These are phyloP conservation scores for Chrysopilus asiliformis DNA, from an alignment of 2,888 invertebrate species.

Conservation along the genomic window DNA sequence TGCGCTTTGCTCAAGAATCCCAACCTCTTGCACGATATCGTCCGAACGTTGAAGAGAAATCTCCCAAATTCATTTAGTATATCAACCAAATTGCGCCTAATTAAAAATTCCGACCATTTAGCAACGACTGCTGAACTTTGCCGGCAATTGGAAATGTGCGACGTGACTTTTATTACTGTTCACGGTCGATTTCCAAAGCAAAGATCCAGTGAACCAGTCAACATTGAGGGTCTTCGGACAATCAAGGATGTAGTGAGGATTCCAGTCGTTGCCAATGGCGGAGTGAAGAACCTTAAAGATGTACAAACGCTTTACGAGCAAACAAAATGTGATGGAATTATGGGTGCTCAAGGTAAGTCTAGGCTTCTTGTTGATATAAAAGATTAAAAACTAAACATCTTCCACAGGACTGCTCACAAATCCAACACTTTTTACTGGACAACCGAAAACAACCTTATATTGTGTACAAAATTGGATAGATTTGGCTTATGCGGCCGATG, in stretches of 20 bases:
- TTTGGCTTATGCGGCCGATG: slow-evolving; percentile 46
- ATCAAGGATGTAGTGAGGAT: slow-evolving; percentile 58
- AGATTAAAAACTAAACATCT: too few relatives aligned
- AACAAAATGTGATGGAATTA: slow-evolving; percentile 70
- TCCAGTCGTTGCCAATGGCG: slow-evolving; percentile 90
- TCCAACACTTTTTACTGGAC: slow-evolving; percentile 76
- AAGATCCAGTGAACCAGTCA: slow-evolving; percentile 57
- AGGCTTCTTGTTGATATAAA: too few relatives aligned
- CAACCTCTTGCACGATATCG: slow-evolving; percentile 67
- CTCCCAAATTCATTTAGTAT: slow-evolving; percentile 65
- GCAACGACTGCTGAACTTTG: slow-evolving; percentile 67
- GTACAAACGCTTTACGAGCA: slow-evolving; percentile 49
- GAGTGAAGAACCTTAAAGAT: slow-evolving; percentile 59
- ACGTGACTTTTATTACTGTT: slow-evolving; percentile 77
- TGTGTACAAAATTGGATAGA: slow-evolving; percentile 76
- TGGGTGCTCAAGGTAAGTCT: slow-evolving; percentile 84
- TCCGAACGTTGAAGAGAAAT: slow-evolving; percentile 58
- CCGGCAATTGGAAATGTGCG: slow-evolving; percentile 65
- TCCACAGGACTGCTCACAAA: slow-evolving; percentile 82
- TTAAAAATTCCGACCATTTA: slow-evolving; percentile 24
- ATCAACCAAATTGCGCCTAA: slow-evolving; percentile 82
- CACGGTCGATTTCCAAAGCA: slow-evolving; percentile 85
- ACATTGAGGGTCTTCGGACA: slow-evolving; percentile 54
- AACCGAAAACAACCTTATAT: slow-evolving; percentile 49
- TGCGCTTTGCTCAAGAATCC: slow-evolving; percentile 72